phyloP scores from a whole-genome alignment of 2,888 invertebrate species.

The Rhopalosiphum nymphaeae region DNA sequence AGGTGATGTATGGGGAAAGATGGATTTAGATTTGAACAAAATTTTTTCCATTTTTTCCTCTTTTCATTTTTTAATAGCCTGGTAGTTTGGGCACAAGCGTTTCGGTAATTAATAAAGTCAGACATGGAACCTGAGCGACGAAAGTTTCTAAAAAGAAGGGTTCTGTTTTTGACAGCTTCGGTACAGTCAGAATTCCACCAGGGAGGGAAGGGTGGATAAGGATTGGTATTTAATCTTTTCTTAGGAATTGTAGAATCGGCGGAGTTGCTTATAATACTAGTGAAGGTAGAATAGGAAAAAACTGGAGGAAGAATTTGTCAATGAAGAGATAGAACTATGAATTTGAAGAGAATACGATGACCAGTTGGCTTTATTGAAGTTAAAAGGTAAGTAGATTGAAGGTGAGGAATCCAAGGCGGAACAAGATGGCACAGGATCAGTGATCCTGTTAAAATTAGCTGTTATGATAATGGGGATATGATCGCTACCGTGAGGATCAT shows the following conservation, averaged over 20 bases:
- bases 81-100: not conserved
- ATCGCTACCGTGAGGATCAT: not conserved
- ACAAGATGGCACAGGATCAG: not conserved
- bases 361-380: not conserved
- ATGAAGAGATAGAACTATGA: not conserved
- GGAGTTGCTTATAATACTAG: not conserved
- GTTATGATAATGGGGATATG: conserved; percentile 8
- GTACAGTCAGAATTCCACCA: conserved; percentile 23
- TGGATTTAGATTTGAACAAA: conserved; percentile 16
- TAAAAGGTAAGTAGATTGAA: not conserved
- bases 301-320: not conserved
- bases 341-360: not conserved
- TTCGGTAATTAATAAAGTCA: too few species aligned
- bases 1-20: not conserved
- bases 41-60: not conserved
- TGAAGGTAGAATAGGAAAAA: not conserved
- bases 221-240: not conserved
- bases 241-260: not conserved
- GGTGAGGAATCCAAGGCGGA: not conserved
- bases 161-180: not conserved
- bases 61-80: not conserved
- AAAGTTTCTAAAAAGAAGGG: not conserved
- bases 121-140: not conserved
- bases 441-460: not conserved
- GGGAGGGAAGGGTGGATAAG: not conserved